These are phyloP conservation scores for Crotalus horridus DNA, from an alignment of 2,113 vertebrate genomes.

Conservation along the genomic window DNA sequence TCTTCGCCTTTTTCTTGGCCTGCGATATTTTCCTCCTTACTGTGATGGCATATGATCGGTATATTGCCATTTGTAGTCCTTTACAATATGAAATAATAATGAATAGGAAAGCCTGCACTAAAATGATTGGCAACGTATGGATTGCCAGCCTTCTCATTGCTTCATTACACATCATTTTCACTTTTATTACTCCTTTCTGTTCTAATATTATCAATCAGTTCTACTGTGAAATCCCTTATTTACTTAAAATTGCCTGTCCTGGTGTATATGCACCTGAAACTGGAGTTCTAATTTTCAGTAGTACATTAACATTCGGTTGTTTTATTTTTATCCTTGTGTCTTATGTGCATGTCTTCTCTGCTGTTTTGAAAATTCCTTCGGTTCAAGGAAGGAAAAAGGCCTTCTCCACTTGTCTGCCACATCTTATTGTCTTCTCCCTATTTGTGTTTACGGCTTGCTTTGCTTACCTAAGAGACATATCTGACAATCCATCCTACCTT, in stretches of 20 bases:
- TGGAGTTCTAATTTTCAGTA: background rate
- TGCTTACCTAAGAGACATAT: background rate
- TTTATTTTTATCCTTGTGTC: background rate
- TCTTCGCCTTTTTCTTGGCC: too few relatives aligned
- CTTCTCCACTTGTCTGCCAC: too few relatives aligned
- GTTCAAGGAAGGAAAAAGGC: background rate
- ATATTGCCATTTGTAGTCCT: background rate
- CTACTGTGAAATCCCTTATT: background rate
- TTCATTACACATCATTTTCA: background rate
- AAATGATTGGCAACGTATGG: background rate
- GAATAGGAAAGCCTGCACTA: background rate
- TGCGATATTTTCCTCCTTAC: too few relatives aligned
- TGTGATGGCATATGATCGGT: background rate
- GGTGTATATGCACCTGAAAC: background rate
- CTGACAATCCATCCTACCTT: background rate
- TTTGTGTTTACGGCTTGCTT: background rate
- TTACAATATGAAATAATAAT: background rate
- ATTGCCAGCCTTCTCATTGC: background rate
- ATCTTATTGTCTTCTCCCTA: background rate
- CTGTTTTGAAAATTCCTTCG: background rate
- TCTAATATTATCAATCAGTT: background rate
- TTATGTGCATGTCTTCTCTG: background rate
- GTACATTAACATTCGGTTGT: background rate
- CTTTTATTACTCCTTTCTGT: background rate
- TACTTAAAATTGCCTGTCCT: background rate